Evolutionary conservation across 2,113 vertebrate genomes (phyloP), one percentile per base, ranked within the genome.

Genomic region (Paralichthys olivaceus): DNA sequence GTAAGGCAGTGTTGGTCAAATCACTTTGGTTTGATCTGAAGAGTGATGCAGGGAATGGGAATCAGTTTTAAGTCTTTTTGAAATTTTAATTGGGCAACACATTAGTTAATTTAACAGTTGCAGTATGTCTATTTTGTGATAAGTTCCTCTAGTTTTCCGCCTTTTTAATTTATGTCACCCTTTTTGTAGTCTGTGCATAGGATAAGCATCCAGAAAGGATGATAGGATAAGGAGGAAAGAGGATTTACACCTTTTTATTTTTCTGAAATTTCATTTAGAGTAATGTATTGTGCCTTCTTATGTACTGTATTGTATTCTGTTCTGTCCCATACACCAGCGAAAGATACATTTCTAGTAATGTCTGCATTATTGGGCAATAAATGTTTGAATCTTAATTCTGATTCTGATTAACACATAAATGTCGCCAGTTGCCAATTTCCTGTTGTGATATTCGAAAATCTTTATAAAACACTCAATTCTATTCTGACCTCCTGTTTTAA

Each of bases 1-100:
- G 43, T 45, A 45, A 17, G 49, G 5, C 49, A 51, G 49, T 51
- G n/a, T 11, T 4, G 20, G 51, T 53, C n/a, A 53, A n/a, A 53
- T 11, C 51, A 9, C 45, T 19, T 20, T 49, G 45, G 45, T 49
- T 53, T 53, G 20, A 9, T 49, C 19, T 20, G 45, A 7, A 2
- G 45, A 49, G 6, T 19, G 14, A 20, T 17, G 45, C 45, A 7
- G 17, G 17, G 17, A 4, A 20, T 20, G 22, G 23, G 4, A 20
- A n/a, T 40, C 37, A 40, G 12, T 37, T 40, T 4, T 2, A 51
- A 13, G 26, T 49, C 57, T 67, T 94, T 94, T 95, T 94, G 84
- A 95, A 94, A 95, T 94, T 92, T 95, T 94, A 95, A 94, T 29
- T 5, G 5, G 28, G 28, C 28, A 3, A 29, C 2, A 29, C 28